Base-by-base conservation (phyloP, 2,113 vertebrate genomes). In the Hydropotes inermis region DNA sequence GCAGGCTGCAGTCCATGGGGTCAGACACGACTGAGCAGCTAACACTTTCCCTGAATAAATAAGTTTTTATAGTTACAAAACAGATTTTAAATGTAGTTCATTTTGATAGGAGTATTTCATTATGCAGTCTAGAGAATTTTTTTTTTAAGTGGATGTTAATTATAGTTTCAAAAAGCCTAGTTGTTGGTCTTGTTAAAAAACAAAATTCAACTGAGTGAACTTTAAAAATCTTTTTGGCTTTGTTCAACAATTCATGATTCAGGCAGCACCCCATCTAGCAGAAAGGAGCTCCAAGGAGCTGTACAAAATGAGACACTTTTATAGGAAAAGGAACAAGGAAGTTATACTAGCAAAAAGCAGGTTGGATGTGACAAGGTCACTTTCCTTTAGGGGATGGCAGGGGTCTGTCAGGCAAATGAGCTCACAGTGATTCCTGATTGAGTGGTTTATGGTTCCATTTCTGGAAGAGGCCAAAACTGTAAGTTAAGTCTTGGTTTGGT, bases 131-230 rank as follows among this genome's bases (percentile, higher is more conserved):
- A 45, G 17, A 74, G 36, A 91, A 45, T 60, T 21, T 54, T n/a
- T 64, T 96, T 96, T 89, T 70, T 33, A 97, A 88, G 79, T 93
- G 50, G 16, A n/a, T 92, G 30, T 90, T 90, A 79, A 96, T 90
- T 94, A 43, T 47, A 86, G 28, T 89, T 95, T 95, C 52, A 23
- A 39, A 94, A 90, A 96, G 1, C 25, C 36, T 79, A 55, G 23
- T 27, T 55, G 23, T 27, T 55, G 81, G 33, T 83, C n/a, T 15
- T 36, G 12, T 39, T 83, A 83, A 83, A 55, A 83, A 55, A 55
- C 33, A 83, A 55, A 54, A 55, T 83, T 83, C 81, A 83, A 36
- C 52, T 83, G 81, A 83, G 33, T 83, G 55, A 55, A 83, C 33
- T 36, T 83, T 83, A 39, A 83, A 83, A 52, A 39, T 36, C 33